Evolutionary conservation across 1,140 invertebrate genomes (phyloP).

Genomic region (Papilio polytes): DNA sequence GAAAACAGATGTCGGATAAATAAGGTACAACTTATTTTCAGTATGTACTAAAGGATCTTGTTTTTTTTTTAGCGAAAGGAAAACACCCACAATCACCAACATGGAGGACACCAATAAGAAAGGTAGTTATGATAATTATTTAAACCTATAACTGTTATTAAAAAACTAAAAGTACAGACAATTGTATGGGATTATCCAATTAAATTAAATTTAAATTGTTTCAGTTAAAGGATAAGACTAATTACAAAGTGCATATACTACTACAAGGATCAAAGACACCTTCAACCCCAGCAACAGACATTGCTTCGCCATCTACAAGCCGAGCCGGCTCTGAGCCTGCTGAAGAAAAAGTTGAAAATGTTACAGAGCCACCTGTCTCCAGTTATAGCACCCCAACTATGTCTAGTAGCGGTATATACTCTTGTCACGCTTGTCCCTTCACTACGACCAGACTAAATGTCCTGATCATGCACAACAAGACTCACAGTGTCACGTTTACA

Average conservation of each 20-base stretch:
- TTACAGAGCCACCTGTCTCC: constrained; percentile 44
- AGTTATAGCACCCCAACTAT: constrained; percentile 54
- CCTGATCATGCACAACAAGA: constrained; percentile 88
- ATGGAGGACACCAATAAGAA: constrained; percentile 59
- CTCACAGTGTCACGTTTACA: constrained; percentile 81
- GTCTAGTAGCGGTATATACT: constrained; percentile 81
- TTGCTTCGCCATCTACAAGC: constrained; percentile 60
- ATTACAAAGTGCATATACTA: constrained; percentile 86
- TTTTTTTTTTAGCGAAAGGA: constrained; percentile 38
- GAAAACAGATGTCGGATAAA: no score
- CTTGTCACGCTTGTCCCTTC: constrained; percentile 87
- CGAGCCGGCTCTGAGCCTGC: constrained; percentile 55
- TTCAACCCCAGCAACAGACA: constrained; percentile 51
- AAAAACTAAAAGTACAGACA: not conserved
- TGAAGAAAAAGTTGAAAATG: constrained; percentile 51
- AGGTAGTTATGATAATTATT: constrained; percentile 53
- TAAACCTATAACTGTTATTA: not conserved
- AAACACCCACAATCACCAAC: constrained; percentile 50
- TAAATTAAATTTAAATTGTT: constrained; percentile 49
- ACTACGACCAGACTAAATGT: constrained; percentile 87
- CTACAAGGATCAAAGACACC: constrained; percentile 79
- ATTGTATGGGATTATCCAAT: constrained; percentile 35
- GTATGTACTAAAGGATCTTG: constrained; percentile 23
- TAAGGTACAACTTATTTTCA: no score
- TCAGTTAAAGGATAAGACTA: constrained; percentile 83